Conservation (phyloP, 2,113 vertebrate genomes). For the Caretta caretta region DNA sequence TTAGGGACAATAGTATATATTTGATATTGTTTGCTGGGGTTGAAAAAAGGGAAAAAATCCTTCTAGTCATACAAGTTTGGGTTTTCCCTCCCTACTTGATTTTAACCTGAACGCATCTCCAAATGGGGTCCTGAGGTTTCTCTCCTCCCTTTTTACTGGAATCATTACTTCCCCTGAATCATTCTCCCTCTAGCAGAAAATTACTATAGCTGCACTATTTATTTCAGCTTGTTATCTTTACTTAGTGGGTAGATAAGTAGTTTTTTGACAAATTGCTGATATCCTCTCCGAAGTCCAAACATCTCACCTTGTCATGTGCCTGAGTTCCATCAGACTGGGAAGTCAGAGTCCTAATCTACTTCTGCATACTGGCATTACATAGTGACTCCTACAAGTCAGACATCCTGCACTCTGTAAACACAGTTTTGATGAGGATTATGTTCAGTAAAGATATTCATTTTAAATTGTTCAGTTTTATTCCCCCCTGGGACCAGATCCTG, state of each 20-base stretch:
- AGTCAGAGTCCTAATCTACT: background rate
- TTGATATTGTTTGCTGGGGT: accelerated
- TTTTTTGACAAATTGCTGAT: background rate
- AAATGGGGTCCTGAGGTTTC: background rate
- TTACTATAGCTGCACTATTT: background rate
- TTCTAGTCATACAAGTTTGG: background rate
- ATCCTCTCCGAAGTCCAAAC: background rate
- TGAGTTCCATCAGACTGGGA: background rate
- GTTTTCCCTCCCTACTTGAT: background rate
- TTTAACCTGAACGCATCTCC: background rate
- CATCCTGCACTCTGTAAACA: background rate
- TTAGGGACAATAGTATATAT: background rate
- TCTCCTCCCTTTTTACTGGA: background rate
- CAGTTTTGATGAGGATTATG: background rate
- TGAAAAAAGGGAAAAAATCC: background rate
- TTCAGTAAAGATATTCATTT: background rate
- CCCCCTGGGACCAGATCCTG: too few species aligned
- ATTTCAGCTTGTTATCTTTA: background rate
- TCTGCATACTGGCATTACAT: background rate
- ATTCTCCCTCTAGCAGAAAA: background rate
- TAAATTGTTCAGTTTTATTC: accelerated
- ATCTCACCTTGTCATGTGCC: background rate
- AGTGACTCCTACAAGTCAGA: background rate
- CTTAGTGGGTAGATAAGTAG: background rate
- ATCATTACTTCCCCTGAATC: background rate